phyloP scores from a whole-genome alignment of 2,113 vertebrate species.

The Strigops habroptila region DNA sequence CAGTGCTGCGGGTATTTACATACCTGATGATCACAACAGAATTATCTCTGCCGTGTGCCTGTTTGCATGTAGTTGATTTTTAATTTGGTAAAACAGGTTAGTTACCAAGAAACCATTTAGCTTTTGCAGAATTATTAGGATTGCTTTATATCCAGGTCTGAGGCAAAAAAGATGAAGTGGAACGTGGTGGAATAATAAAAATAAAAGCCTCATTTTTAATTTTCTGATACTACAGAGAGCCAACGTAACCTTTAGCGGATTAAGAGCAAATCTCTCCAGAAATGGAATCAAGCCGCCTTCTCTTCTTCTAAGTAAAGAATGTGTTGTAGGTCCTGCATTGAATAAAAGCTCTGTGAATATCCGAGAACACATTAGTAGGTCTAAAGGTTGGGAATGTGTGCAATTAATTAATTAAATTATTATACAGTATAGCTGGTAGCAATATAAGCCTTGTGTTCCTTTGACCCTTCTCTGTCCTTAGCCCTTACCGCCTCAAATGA shows the following conservation, averaged over 20 bases:
- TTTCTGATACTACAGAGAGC: constrained; percentile 31
- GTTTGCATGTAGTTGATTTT: constrained; percentile 1
- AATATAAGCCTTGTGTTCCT: background rate
- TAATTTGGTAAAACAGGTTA: constrained; percentile 38
- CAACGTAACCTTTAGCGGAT: constrained; percentile 55
- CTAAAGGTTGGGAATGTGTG: constrained; percentile 45
- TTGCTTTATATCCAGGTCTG: constrained; percentile 5
- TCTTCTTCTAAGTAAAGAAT: constrained; percentile 32
- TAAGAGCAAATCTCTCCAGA: constrained; percentile 62
- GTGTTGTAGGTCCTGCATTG: constrained; percentile 31
- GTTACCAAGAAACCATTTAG: background rate
- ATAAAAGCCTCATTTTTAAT: constrained; percentile 41
- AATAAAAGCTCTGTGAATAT: constrained; percentile 53
- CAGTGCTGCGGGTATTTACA: constrained; percentile 30
- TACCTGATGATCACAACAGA: constrained; percentile 46
- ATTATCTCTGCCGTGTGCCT: background rate
- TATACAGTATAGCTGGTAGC: constrained; percentile 22
- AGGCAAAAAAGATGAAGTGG: background rate
- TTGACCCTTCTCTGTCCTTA: constrained; percentile 51
- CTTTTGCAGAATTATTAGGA: constrained; percentile 27
- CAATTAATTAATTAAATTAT: constrained; percentile 62
- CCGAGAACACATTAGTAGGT: constrained; percentile 44
- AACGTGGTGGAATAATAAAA: background rate
- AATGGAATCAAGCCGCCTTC: constrained; percentile 44
- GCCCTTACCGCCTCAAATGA: constrained; percentile 3